phyloP scores from a whole-genome alignment of 2,888 invertebrate genomes.

The Phengaris alcon region DNA sequence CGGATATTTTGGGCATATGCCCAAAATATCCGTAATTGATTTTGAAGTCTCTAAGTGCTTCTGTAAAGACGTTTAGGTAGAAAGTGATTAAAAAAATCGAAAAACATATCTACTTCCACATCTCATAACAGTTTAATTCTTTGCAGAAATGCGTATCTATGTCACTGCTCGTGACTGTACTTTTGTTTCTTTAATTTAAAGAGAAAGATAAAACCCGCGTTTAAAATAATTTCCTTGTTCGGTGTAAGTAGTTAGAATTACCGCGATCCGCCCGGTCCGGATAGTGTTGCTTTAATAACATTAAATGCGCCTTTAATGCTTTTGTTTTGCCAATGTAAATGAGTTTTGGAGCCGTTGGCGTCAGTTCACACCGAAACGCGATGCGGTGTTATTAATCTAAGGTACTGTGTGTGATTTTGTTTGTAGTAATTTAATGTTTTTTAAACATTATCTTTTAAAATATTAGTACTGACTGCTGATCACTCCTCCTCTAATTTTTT shows the following conservation, averaged over 20 bases:
- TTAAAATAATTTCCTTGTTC: conserved; percentile 16
- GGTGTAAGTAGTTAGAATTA: conserved; percentile 17
- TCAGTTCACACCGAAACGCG: background rate
- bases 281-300: conserved; percentile 18
- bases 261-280: background rate
- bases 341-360: background rate
- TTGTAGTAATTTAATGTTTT: too few species aligned
- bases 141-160: background rate
- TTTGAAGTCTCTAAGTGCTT: too few species aligned
- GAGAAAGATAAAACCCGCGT: conserved; percentile 12
- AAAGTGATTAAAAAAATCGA: too few species aligned
- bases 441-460: too few species aligned
- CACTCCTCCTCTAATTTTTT: too few species aligned
- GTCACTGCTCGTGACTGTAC: background rate
- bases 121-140: background rate
- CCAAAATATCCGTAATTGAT: too few species aligned
- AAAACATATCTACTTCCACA: too few species aligned
- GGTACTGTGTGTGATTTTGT: background rate
- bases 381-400: background rate
- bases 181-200: conserved; percentile 6
- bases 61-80: too few species aligned
- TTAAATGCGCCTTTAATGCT: conserved; percentile 21
- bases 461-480: too few species aligned
- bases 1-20: too few species aligned
- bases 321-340: conserved; percentile 14